Base-by-base conservation (phyloP, 1,140 invertebrate genomes). In the Aporrectodea caliginosa region DNA sequence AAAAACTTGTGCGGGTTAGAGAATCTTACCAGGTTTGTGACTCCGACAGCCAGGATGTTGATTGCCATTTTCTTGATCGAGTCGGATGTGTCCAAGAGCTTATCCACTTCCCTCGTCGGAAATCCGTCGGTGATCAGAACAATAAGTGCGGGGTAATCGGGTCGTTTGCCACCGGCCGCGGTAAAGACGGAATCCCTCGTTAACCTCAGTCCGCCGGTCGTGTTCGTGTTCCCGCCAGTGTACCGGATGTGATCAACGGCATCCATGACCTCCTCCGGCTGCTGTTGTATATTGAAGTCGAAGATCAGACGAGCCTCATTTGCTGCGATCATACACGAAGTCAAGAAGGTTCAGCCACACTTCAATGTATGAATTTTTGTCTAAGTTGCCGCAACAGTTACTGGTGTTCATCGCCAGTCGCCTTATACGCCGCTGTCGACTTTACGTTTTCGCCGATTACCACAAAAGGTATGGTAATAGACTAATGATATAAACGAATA, bases 71-170 rank as follows among this genome's bases (percentile, higher is more conserved):
- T 14, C 70, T 72, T 72, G 70, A 72, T 72, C 32, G 2, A 14
- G 6, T 32, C 70, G 6, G 27, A 2, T 32, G 2, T n/a, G 6
- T 6, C 6, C 32, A 29, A 12, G 6, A 72, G 70, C 14, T 14
- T 14, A 6, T 75, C 73, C 32, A 75, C 73, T 16, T 75, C 73
- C 32, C 33, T 75, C 22, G 73, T 75, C 16, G 73, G 30, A n/a
- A 29, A 12, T 27, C 70, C 70, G 70, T 72, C 70, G n/a, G 70
- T 72, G 2, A 72, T 72, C 2, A 72, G n/a, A n/a, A 72, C 27
- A 14, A 72, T 2, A 14, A 32, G 2, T 2, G 2, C 27, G n/a
- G 6, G 6, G 2, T 2, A 2, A 27, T 72, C 27, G 2, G 32
- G 32, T 72, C 70, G 70, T 6, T 72, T n/a, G n/a, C 70, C 70